These are phyloP conservation scores for Myotis yumanensis DNA, from an alignment of 2,113 vertebrate species.

Conservation along the genomic window DNA sequence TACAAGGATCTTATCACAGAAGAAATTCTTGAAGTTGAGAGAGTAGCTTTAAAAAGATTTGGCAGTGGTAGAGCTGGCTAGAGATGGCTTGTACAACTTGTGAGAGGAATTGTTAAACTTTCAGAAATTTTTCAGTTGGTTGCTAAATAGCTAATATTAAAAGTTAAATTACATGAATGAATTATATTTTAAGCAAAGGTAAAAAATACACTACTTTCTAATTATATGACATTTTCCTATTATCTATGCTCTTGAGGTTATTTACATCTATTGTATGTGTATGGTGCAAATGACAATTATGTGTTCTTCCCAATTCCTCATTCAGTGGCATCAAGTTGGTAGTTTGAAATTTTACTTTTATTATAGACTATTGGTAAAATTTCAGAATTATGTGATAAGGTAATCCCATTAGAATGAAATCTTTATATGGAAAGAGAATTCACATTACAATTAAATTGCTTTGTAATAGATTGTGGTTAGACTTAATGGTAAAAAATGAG, in stretches of 20 bases:
- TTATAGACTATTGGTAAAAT: neutral
- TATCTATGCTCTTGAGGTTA: neutral
- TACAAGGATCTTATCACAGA: neutral
- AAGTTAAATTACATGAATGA: neutral
- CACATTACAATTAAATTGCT: neutral
- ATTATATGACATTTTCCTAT: slow-evolving; percentile 2
- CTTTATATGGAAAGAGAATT: neutral
- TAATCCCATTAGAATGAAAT: slow-evolving; percentile 25
- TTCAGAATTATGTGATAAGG: neutral
- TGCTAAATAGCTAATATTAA: neutral
- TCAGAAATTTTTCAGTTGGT: neutral
- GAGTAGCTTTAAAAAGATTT: neutral
- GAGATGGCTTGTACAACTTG: neutral
- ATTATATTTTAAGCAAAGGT: neutral
- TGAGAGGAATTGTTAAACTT: neutral
- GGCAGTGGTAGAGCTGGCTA: neutral
- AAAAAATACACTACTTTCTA: slow-evolving; percentile 11
- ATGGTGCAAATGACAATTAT: neutral
- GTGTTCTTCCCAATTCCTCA: neutral
- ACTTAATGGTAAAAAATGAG: slow-evolving; percentile 19
- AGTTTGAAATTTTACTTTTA: neutral
- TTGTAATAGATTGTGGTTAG: slow-evolving; percentile 18
- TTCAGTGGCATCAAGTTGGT: neutral
- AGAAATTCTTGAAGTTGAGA: neutral
- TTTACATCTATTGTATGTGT: neutral